These are phyloP conservation scores for Naja naja DNA, from an alignment of 2,113 vertebrate species.

Conservation along the genomic window DNA sequence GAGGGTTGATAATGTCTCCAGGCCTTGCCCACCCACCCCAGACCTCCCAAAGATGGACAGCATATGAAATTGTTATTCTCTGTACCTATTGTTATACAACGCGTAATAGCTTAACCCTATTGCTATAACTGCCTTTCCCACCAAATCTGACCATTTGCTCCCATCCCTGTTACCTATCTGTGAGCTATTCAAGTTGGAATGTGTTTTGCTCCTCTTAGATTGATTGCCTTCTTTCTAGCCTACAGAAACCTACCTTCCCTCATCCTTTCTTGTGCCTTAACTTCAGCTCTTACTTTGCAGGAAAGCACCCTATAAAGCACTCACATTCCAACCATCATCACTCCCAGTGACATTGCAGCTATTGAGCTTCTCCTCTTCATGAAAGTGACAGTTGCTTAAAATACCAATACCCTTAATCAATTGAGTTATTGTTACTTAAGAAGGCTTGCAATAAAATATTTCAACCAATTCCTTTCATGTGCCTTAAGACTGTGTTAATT, in stretches of 20 bases:
- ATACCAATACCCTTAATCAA: background rate
- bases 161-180: background rate
- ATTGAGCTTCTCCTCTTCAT: background rate
- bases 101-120: background rate
- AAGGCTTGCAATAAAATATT: background rate
- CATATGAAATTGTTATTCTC: background rate
- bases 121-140: slow-evolving; percentile 14
- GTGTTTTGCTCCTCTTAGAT: background rate
- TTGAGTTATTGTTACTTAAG: background rate
- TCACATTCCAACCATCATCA: background rate
- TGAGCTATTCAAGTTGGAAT: background rate
- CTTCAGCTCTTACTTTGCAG: background rate
- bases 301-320: background rate
- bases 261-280: background rate
- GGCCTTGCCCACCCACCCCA: background rate
- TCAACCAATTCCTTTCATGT: background rate
- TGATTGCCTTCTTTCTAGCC: background rate
- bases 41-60: background rate
- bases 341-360: background rate
- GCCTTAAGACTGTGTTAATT: background rate
- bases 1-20: background rate
- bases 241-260: background rate
- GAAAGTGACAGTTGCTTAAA: background rate
- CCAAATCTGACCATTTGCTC: background rate
- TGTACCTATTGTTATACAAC: slow-evolving; percentile 7